Conservation (phyloP, 2,113 vertebrate species). For the Pithys albifrons region DNA sequence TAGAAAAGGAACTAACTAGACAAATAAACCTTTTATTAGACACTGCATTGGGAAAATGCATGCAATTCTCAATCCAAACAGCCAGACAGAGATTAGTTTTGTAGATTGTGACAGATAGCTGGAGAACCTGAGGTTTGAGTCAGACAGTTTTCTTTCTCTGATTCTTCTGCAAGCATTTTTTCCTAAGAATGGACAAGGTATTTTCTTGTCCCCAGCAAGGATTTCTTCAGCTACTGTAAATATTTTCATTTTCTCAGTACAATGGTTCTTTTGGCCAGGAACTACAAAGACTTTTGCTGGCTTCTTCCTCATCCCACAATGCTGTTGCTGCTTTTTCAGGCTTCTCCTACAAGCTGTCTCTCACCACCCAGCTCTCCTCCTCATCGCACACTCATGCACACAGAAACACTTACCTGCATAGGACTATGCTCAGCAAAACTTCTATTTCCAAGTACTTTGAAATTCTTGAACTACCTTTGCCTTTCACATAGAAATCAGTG, state of each 20-base stretch:
- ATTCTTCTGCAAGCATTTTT: background rate
- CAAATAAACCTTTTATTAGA: background rate
- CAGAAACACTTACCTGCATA: background rate
- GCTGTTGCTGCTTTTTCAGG: background rate
- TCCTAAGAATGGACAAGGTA: background rate
- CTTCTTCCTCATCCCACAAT: background rate
- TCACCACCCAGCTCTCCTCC: background rate
- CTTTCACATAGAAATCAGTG: background rate
- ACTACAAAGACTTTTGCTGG: background rate
- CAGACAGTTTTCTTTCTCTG: background rate
- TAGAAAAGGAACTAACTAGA: background rate
- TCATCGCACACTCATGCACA: background rate
- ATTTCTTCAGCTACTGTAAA: background rate
- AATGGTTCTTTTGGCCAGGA: background rate
- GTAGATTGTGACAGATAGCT: background rate
- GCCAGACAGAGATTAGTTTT: background rate
- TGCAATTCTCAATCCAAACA: background rate
- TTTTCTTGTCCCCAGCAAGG: background rate
- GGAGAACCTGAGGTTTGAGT: background rate
- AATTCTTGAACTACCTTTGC: background rate
- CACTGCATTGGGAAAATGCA: background rate
- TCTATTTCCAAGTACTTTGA: background rate
- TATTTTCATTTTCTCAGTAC: background rate
- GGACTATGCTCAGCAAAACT: background rate
- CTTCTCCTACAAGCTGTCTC: background rate